Conservation (phyloP, 2,888 invertebrate species). For the Brenthis daphne region DNA sequence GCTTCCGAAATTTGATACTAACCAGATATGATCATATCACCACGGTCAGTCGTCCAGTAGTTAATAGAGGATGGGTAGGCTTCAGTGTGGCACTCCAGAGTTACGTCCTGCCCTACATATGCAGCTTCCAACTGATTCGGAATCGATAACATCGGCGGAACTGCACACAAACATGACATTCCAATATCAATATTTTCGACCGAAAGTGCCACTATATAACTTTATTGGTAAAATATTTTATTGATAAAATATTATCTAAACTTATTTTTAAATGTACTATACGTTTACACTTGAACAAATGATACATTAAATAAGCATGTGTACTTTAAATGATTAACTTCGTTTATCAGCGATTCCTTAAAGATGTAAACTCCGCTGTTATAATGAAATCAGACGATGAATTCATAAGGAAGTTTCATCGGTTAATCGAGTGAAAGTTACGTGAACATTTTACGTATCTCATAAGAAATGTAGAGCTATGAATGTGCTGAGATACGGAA, state of each 20-base stretch:
- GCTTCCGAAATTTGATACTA: conserved; percentile 46
- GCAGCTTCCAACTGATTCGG: conserved; percentile 96
- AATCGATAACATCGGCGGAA: conserved; percentile 96
- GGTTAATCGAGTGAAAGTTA: conserved; percentile 77
- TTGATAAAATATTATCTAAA: neutral
- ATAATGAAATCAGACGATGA: conserved; percentile 63
- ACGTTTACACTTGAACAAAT: neutral
- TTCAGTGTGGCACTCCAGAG: conserved; percentile 94
- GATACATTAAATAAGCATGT: neutral
- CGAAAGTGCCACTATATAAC: neutral
- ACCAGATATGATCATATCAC: conserved; percentile 97
- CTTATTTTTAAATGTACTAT: neutral
- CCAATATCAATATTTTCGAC: conserved; percentile 23
- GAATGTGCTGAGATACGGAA: conserved; percentile 66
- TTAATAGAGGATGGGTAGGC: conserved; percentile 96
- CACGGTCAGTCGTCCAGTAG: conserved; percentile 96
- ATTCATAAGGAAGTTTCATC: conserved; percentile 64
- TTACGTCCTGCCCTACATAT: conserved; percentile 93
- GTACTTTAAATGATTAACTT: neutral
- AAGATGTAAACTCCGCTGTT: conserved; percentile 52
- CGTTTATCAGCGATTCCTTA: conserved; percentile 17
- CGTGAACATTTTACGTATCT: conserved; percentile 70
- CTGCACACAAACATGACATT: conserved; percentile 68
- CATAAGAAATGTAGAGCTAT: conserved; percentile 66
- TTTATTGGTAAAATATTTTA: neutral